A percentile compares a stretch with the other conserved stretches of the same genome.
These are phyloP conservation scores for Cephalopholis sonnerati DNA, from an alignment of 2,113 vertebrate species.

Conservation along the genomic window DNA sequence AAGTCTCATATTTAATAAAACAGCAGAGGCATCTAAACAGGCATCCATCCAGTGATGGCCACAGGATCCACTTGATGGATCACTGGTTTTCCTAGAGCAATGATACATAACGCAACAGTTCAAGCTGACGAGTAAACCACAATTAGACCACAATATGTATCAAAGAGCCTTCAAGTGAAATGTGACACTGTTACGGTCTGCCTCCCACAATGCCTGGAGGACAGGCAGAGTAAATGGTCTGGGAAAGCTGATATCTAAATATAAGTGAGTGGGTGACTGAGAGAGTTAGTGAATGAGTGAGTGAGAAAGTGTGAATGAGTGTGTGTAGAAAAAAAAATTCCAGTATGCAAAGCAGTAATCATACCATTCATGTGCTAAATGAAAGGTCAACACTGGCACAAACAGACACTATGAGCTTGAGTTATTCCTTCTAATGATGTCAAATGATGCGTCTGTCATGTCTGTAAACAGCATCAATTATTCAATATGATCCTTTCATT, in stretches of 20 bases:
- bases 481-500: constrained; percentile 40
- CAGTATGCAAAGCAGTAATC: background rate
- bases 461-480: constrained; percentile 42
- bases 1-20: constrained; percentile 28
- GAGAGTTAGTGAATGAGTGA: constrained; percentile 27
- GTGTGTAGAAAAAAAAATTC: background rate
- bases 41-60: constrained; percentile 27
- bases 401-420: background rate
- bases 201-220: constrained; percentile 67
- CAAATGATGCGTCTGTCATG: background rate
- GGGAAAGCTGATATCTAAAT: constrained; percentile 66
- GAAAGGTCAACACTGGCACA: background rate
- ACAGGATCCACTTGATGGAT: constrained; percentile 44
- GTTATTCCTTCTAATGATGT: constrained; percentile 4
- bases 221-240: constrained; percentile 57
- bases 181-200: constrained; percentile 59
- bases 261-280: constrained; percentile 15
- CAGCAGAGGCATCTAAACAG: constrained; percentile 33
- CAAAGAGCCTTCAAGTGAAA: constrained; percentile 72
- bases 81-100: constrained; percentile 33
- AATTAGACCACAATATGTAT: constrained; percentile 74
- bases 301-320: constrained; percentile 3
- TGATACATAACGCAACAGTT: constrained; percentile 59
- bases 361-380: constrained; percentile 3
- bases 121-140: constrained; percentile 70